A percentile compares a stretch with the other conserved stretches of the same genome.
Evolutionary conservation across 2,113 vertebrate species (phyloP).

Genomic region (Silurus meridionalis): DNA sequence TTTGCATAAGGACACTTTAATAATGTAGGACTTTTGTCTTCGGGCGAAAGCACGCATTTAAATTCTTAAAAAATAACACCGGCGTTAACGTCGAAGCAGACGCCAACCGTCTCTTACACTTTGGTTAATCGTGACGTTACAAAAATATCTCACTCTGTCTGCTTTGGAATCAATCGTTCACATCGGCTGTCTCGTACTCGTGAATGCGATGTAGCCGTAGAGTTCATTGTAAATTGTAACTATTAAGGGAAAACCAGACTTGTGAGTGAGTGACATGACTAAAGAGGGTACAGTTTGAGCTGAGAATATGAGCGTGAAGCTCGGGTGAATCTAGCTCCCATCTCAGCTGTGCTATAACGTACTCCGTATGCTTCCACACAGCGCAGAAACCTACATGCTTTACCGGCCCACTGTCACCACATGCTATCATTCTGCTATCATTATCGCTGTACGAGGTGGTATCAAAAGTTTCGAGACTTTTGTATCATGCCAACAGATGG

Average conservation of each 20-base stretch:
- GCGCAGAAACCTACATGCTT: conserved; percentile 1
- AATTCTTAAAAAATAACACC: conserved; percentile 42
- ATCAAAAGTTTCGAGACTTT: too few species aligned
- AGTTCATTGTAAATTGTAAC: not conserved
- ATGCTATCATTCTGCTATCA: not conserved
- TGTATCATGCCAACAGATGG: too few species aligned
- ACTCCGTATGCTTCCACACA: conserved; percentile 1
- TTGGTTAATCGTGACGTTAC: conserved; percentile 39
- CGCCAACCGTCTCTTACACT: conserved; percentile 29
- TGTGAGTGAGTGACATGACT: not conserved
- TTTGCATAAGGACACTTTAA: conserved; percentile 52
- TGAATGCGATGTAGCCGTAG: not conserved
- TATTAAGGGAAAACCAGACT: not conserved
- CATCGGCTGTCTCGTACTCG: not conserved
- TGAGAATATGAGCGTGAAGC: too few species aligned
- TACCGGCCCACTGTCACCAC: not conserved
- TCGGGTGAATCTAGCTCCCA: too few species aligned
- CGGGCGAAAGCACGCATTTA: not conserved
- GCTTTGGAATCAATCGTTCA: conserved; percentile 34
- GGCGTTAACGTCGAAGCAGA: conserved; percentile 22
- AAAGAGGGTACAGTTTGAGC: not conserved
- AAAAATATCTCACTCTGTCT: conserved; percentile 45
- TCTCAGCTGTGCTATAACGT: not conserved
- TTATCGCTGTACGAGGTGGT: too few species aligned
- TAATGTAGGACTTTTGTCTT: conserved; percentile 6